phyloP scores from a whole-genome alignment of 2,797 vertebrate genomes.

The Aldrovandia affinis region DNA sequence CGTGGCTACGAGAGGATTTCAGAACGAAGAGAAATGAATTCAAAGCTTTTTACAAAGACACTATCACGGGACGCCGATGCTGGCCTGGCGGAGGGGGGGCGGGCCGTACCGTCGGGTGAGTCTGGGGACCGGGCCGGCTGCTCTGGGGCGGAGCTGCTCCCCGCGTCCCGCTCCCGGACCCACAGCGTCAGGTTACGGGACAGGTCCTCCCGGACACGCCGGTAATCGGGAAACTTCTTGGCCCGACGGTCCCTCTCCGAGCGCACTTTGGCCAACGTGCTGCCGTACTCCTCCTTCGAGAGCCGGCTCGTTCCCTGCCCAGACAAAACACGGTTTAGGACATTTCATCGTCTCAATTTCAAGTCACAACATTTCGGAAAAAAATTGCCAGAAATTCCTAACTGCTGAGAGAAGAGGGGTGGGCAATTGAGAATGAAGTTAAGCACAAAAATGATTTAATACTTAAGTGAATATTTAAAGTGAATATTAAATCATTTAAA shows the following conservation, averaged over 20 bases:
- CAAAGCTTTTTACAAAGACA: too few species aligned
- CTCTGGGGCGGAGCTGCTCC: slow-evolving; percentile 40
- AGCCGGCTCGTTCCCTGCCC: slow-evolving; percentile 62
- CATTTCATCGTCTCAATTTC: too few species aligned
- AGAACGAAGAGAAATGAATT: slow-evolving; percentile 22
- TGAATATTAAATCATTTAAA: too few species aligned
- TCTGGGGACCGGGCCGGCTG: slow-evolving; percentile 53
- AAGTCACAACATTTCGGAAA: not conserved
- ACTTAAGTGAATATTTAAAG: too few species aligned
- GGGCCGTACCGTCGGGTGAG: slow-evolving; percentile 58
- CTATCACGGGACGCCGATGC: not conserved
- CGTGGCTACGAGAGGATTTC: slow-evolving; percentile 49
- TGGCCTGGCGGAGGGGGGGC: not conserved
- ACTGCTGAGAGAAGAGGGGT: not conserved
- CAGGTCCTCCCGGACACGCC: slow-evolving; percentile 58
- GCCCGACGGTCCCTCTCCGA: slow-evolving; percentile 51
- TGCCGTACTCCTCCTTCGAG: slow-evolving; percentile 54
- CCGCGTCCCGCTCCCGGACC: slow-evolving; percentile 45
- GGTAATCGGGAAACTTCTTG: slow-evolving; percentile 57
- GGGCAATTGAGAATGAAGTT: too few species aligned
- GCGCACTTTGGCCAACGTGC: slow-evolving; percentile 51
- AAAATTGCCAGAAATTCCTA: not conserved
- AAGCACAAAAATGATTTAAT: not conserved
- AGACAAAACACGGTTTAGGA: not conserved
- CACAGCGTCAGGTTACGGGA: slow-evolving; percentile 50